Evolutionary conservation across 2,888 invertebrate genomes (phyloP), one percentile per base, ranked within the genome.

Genomic region (Agrotis exclamationis): DNA sequence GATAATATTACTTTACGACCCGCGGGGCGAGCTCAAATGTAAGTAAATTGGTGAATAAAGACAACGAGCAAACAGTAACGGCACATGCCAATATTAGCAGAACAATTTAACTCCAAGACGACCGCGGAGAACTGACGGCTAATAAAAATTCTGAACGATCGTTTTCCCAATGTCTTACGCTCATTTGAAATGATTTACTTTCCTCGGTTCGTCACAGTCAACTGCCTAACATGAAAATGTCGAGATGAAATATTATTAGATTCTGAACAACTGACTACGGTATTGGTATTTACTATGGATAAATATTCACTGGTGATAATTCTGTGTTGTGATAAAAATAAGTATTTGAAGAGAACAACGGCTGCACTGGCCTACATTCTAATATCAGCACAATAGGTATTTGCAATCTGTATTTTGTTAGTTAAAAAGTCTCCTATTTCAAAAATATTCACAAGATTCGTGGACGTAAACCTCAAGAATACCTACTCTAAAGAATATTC

Each of bases 1-100:
- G 94, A 93, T 95, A 95, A 96, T 96, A 95, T 96, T 95, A 96
- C 95, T 96, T 96, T 95, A 96, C 93, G 94, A 93, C 91, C 92
- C 93, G 90, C 91, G 94, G 94, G 94, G 93, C 91, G 92, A 90
- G 91, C 91, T 90, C 92, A 91, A 94, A 94, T 94, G 93, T 95
- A 93, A 95, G 94, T 95, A 95, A 96, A 95, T 95, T 96, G 95
- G 93, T 89, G 93, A 93, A 95, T 96, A 95, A 95, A 95, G 94
- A 94, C 95, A 93, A 93, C 93, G 91, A 90, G 85, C 87, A 87
- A 88, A 87, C 88, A 87, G 86, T 85, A 83, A 86, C 80, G 86
- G 81, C 83, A 84, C 60, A 82, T 82, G 82, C 83, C 85, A 82
- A 86, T 87, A 86, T 86, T 84, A 87, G 79, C 74, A 72, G 74